Conservation (phyloP, 2,888 invertebrate genomes). For the Agriotes lineatus region DNA sequence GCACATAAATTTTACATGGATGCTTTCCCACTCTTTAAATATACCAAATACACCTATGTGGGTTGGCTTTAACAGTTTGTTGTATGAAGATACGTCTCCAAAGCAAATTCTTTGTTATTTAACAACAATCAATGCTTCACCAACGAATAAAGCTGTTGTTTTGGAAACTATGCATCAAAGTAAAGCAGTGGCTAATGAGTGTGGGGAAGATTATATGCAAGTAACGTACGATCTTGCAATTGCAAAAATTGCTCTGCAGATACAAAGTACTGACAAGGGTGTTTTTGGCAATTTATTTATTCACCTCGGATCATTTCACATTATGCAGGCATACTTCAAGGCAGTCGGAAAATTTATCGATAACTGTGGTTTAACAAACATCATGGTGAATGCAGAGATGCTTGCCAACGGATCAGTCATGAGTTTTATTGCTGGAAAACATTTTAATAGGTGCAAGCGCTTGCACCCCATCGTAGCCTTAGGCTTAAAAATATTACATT, state of each 20-base stretch:
- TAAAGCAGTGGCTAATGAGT: constrained; percentile 39
- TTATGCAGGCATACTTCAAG: constrained; percentile 48
- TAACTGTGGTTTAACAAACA: constrained; percentile 45
- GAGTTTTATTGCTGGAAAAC: constrained; percentile 42
- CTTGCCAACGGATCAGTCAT: constrained; percentile 47
- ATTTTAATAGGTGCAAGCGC: constrained; percentile 43
- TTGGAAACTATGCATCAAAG: constrained; percentile 42
- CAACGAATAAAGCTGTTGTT: constrained; percentile 48
- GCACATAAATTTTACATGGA: constrained; percentile 29
- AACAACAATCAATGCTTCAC: constrained; percentile 50
- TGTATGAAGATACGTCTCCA: constrained; percentile 32
- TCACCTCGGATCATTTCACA: constrained; percentile 43
- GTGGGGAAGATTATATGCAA: constrained; percentile 32
- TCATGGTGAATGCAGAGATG: constrained; percentile 35
- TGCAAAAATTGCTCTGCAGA: constrained; percentile 47
- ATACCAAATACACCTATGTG: constrained; percentile 47
- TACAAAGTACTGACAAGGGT: constrained; percentile 43
- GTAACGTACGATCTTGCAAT: constrained; percentile 47
- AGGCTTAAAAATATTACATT: constrained; percentile 44
- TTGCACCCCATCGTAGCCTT: constrained; percentile 46
- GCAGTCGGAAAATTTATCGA: constrained; percentile 48
- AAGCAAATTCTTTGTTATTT: constrained; percentile 50
- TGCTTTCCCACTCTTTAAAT: constrained; percentile 39
- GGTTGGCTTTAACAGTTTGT: constrained; percentile 44
- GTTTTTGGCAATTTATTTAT: constrained; percentile 43